Percentiles rank a stretch among this genome's conserved stretches.
phyloP scores from a whole-genome alignment of 2,113 vertebrate species.

The Anser cygnoides region DNA sequence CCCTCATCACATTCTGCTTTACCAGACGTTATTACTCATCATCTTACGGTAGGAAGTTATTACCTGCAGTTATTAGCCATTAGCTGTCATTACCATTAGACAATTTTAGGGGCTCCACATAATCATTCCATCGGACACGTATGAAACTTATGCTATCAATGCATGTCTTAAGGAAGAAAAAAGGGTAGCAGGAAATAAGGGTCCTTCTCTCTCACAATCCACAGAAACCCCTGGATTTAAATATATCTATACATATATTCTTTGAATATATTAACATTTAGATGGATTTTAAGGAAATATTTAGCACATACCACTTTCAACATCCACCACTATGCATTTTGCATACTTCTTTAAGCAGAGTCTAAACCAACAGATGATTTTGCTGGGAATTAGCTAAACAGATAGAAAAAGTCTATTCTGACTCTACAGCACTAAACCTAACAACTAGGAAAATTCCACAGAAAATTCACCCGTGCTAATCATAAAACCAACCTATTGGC shows the following conservation, averaged over 20 bases:
- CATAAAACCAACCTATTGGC: not conserved
- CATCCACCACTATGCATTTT: not conserved
- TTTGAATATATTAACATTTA: not conserved
- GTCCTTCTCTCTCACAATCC: not conserved
- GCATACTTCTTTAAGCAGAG: not conserved
- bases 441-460: not conserved
- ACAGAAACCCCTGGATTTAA: not conserved
- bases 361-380: not conserved
- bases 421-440: not conserved
- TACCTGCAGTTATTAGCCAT: not conserved
- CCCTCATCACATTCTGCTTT: not conserved
- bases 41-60: not conserved
- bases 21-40: not conserved
- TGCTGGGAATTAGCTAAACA: not conserved
- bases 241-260: not conserved
- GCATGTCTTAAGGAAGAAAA: not conserved
- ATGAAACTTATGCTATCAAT: not conserved
- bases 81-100: not conserved
- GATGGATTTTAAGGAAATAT: not conserved
- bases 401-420: not conserved
- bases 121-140: not conserved
- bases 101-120: not conserved
- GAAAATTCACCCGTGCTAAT: not conserved
- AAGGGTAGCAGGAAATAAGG: not conserved
- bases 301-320: not conserved